These are phyloP conservation scores for Strix occidentalis DNA, from an alignment of 2,797 vertebrate species.

Conservation along the genomic window DNA sequence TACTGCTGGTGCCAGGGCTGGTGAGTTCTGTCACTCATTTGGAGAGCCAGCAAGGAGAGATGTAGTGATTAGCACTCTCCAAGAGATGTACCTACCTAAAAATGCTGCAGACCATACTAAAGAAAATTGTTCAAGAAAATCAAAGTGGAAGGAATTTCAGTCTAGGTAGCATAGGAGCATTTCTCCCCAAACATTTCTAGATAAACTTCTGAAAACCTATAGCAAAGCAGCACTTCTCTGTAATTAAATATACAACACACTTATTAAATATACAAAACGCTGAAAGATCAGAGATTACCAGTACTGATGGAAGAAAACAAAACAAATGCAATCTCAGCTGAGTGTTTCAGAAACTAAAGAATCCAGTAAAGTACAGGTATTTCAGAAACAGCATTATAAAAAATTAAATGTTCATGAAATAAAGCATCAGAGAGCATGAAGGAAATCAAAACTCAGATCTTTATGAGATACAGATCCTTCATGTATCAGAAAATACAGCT, in stretches of 20 bases:
- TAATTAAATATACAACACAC: not conserved
- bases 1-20: not conserved
- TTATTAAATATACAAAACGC: not conserved
- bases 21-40: not conserved
- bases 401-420: not conserved
- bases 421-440: not conserved
- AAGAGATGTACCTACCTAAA: not conserved
- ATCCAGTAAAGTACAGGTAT: not conserved
- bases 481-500: not conserved
- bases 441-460: not conserved
- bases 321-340: not conserved
- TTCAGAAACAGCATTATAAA: not conserved
- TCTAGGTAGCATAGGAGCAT: not conserved
- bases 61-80: not conserved
- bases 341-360: not conserved
- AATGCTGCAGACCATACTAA: not conserved
- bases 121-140: not conserved
- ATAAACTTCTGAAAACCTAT: not conserved
- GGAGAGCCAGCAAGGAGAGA: not conserved
- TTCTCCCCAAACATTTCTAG: not conserved
- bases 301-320: not conserved
- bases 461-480: not conserved
- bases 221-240: not conserved
- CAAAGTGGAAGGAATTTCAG: not conserved
- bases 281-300: not conserved